These are phyloP conservation scores for Coreoperca whiteheadi DNA, from an alignment of 2,113 vertebrate species.

Conservation along the genomic window DNA sequence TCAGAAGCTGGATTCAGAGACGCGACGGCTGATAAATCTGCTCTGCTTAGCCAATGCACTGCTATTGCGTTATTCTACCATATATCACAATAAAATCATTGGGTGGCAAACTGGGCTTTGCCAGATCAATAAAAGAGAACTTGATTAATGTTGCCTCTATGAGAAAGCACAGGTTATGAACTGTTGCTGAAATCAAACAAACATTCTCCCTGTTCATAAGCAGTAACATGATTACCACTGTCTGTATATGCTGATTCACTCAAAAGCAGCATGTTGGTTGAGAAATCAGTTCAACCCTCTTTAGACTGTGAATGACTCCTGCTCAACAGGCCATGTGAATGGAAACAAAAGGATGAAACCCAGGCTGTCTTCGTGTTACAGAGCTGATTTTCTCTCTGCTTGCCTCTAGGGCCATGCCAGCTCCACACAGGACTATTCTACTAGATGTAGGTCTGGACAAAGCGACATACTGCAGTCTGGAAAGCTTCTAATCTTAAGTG, in stretches of 20 bases:
- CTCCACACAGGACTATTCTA: constrained; percentile 33
- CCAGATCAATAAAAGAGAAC: constrained; percentile 41
- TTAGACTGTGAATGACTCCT: constrained; percentile 33
- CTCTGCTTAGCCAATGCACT: not conserved
- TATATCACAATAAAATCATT: constrained; percentile 30
- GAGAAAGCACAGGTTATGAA: constrained; percentile 20
- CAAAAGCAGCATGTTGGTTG: not conserved
- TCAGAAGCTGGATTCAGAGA: constrained; percentile 18
- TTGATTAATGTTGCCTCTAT: constrained; percentile 4
- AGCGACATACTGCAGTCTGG: constrained; percentile 18
- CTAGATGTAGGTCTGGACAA: constrained; percentile 40
- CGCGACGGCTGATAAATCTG: not conserved
- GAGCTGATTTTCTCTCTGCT: constrained; percentile 15
- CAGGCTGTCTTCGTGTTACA: constrained; percentile 28
- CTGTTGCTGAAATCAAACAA: constrained; percentile 29
- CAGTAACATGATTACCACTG: constrained; percentile 1
- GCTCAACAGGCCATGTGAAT: constrained; percentile 26
- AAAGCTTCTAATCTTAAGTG: constrained; percentile 26
- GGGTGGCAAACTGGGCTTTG: not conserved
- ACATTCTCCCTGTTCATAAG: constrained; percentile 12
- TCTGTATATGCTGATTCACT: constrained; percentile 17
- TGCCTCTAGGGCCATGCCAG: constrained; percentile 38
- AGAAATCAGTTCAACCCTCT: not conserved
- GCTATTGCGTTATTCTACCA: constrained; percentile 7
- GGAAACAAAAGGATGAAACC: constrained; percentile 39